phyloP scores from a whole-genome alignment of 2,888 invertebrate species.

The Mythimna albipuncta region DNA sequence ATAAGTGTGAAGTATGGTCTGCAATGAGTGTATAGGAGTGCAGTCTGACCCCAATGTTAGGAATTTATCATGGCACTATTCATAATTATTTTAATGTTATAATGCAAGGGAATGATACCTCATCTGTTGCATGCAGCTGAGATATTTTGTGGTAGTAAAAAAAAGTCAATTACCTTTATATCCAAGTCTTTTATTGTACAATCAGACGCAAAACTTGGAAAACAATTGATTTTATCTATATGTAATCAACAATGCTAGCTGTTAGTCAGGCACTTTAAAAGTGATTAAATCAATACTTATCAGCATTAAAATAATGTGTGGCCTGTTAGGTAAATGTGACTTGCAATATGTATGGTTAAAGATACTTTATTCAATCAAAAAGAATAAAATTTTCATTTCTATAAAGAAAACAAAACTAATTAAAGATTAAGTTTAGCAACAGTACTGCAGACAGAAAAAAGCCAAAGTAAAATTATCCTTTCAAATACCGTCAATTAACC shows the following conservation, averaged over 20 bases:
- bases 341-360: too few species aligned
- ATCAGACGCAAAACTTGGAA: neutral
- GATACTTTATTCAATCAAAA: too few species aligned
- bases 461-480: too few species aligned
- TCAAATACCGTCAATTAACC: too few species aligned
- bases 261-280: constrained; percentile 21
- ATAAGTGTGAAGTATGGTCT: constrained; percentile 11
- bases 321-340: neutral
- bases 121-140: neutral
- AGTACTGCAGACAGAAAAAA: too few species aligned
- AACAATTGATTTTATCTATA: constrained; percentile 36
- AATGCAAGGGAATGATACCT: neutral
- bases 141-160: neutral
- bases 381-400: too few species aligned
- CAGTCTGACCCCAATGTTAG: neutral
- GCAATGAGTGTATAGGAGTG: neutral
- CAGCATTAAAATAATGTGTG: neutral
- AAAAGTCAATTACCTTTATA: neutral
- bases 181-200: neutral
- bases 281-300: constrained; percentile 29
- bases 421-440: too few species aligned
- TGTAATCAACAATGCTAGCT: constrained; percentile 8
- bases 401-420: too few species aligned
- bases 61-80: too few species aligned
- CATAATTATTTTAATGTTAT: neutral